These are phyloP conservation scores for Naso thynnoides DNA, from an alignment of 2,797 vertebrate species.

Conservation along the genomic window DNA sequence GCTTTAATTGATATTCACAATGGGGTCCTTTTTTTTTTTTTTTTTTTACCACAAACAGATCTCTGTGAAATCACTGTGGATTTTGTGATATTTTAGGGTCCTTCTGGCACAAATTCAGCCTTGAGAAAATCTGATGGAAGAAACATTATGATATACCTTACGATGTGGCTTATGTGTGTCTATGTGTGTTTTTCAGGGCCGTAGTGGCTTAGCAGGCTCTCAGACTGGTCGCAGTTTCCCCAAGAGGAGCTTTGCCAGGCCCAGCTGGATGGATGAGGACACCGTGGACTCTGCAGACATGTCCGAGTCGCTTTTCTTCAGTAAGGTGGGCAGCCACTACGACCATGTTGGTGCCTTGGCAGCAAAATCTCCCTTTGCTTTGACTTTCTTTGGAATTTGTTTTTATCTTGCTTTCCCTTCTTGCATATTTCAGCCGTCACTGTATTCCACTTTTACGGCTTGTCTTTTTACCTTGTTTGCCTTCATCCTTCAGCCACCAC, in stretches of 20 bases:
- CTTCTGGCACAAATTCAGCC: too few relatives aligned
- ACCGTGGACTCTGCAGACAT: slow-evolving; percentile 88
- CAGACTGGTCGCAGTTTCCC: slow-evolving; percentile 80
- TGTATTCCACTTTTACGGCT: background rate
- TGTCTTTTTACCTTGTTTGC: background rate
- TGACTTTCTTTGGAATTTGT: background rate
- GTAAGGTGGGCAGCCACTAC: slow-evolving; percentile 88
- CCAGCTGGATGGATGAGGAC: slow-evolving; percentile 94
- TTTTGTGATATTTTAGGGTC: too few relatives aligned
- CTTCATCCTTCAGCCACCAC: background rate
- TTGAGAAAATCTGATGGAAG: too few relatives aligned
- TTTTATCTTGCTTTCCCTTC: slow-evolving; percentile 14
- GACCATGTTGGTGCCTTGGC: accelerated
- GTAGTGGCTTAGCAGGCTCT: slow-evolving; percentile 85
- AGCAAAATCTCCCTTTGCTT: background rate
- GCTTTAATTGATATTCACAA: too few relatives aligned
- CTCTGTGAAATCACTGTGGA: too few relatives aligned
- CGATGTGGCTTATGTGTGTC: background rate
- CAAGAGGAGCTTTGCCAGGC: slow-evolving; percentile 90
- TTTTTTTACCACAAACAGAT: too few relatives aligned
- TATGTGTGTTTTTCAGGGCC: slow-evolving; percentile 84
- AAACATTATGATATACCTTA: background rate
- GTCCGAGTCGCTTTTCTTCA: slow-evolving; percentile 93
- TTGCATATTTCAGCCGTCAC: slow-evolving; percentile 12
- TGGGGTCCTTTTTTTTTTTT: too few relatives aligned